Evolutionary conservation across 2,113 vertebrate species (phyloP).

Genomic region (Numida meleagris): DNA sequence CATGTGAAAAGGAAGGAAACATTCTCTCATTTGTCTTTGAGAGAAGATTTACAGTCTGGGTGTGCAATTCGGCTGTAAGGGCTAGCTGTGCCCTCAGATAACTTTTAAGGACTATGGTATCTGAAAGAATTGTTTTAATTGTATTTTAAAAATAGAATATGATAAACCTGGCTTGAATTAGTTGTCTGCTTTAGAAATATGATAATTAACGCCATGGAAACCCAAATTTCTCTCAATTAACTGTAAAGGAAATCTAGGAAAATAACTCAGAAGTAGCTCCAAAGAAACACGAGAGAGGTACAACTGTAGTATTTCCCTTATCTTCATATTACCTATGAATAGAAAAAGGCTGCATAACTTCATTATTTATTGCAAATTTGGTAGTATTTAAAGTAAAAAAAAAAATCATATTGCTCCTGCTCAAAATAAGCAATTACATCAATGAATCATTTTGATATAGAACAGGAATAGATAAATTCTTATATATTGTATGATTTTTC

Average conservation of each 20-base stretch:
- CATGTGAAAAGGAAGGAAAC: background rate
- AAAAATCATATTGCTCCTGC: background rate
- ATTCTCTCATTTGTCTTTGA: background rate
- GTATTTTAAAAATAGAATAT: background rate
- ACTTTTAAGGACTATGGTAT: background rate
- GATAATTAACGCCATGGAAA: background rate
- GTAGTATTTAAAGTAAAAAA: background rate
- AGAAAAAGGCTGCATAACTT: too few species aligned
- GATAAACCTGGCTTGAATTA: background rate
- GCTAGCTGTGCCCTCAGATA: background rate
- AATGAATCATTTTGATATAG: background rate
- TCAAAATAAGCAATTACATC: background rate
- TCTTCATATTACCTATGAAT: too few species aligned
- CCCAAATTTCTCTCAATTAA: background rate
- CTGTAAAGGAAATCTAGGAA: background rate
- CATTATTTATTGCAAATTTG: background rate
- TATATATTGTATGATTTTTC: background rate
- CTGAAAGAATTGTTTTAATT: too few species aligned
- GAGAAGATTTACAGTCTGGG: background rate
- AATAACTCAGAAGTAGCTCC: too few species aligned
- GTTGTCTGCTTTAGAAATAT: background rate
- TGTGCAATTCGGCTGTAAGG: background rate
- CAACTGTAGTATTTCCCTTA: too few species aligned
- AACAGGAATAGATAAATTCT: too few species aligned
- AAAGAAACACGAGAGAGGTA: too few species aligned